Conservation (phyloP, 2,113 vertebrate genomes). For the Petrocephalus zakoni region DNA sequence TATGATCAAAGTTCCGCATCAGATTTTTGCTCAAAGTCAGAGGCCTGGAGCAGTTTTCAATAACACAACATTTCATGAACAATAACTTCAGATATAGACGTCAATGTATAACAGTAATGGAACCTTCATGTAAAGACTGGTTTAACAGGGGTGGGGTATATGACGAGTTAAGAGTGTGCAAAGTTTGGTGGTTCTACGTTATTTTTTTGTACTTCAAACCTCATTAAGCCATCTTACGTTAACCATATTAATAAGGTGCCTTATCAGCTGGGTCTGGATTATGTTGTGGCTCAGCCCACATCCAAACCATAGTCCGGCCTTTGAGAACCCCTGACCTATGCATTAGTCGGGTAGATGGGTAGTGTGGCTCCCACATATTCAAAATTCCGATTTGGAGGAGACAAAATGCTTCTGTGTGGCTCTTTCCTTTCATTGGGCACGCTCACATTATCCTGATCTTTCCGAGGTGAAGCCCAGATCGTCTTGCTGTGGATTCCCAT, state of each 20-base stretch:
- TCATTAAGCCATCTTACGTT: background rate
- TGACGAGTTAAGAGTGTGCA: too few relatives aligned
- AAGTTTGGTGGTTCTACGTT: background rate
- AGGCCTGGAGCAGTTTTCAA: too few relatives aligned
- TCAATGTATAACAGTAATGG: background rate
- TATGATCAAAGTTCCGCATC: too few relatives aligned
- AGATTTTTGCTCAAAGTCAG: too few relatives aligned
- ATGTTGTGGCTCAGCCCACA: background rate
- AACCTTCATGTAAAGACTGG: background rate
- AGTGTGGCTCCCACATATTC: background rate
- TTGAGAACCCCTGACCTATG: background rate
- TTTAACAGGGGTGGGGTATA: background rate
- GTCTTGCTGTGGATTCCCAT: background rate
- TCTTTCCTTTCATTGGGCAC: background rate
- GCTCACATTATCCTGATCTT: background rate
- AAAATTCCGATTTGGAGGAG: background rate
- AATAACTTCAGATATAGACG: background rate
- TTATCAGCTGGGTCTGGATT: background rate
- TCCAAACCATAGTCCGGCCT: background rate
- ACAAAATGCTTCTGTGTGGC: background rate
- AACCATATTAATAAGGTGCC: background rate
- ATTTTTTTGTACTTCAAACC: background rate
- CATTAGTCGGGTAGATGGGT: background rate
- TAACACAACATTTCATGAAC: background rate
- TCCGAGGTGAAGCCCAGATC: background rate